A percentile compares a stretch with the other conserved stretches of the same genome.
Evolutionary conservation across 2,888 invertebrate genomes (phyloP).

Genomic region (Stenodera caucasica): DNA sequence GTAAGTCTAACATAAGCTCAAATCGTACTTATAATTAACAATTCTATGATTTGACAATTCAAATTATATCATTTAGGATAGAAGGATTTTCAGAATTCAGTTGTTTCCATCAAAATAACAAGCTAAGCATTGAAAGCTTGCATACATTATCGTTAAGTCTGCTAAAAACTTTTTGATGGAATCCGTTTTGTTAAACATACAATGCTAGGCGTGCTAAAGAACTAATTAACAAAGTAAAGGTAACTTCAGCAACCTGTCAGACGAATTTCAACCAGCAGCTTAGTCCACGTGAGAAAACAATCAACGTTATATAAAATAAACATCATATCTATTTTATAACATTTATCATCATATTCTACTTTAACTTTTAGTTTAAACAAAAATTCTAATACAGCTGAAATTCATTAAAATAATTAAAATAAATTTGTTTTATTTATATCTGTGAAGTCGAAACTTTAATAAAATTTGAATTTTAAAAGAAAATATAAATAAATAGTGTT

Average conservation of each 20-base stretch:
- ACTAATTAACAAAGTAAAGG: slow-evolving; percentile 7
- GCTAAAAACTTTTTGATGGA: background rate
- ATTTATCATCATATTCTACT: slow-evolving; percentile 6
- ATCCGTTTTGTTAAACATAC: background rate
- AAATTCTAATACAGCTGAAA: background rate
- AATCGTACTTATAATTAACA: background rate
- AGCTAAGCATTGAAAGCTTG: background rate
- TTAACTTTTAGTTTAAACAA: background rate
- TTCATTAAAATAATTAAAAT: background rate
- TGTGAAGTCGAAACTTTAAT: too few relatives aligned
- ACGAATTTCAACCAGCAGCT: slow-evolving; percentile 10
- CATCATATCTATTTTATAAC: background rate
- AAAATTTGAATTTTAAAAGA: background rate
- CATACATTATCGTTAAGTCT: background rate
- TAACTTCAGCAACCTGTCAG: slow-evolving; percentile 7
- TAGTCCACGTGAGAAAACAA: slow-evolving; percentile 10
- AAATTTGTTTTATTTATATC: too few relatives aligned
- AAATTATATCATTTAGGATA: background rate
- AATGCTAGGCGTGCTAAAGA: background rate
- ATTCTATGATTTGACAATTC: background rate
- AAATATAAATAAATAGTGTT: background rate
- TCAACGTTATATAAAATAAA: slow-evolving; percentile 6
- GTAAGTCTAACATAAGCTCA: background rate
- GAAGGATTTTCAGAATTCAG: background rate
- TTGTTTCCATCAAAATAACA: background rate